Evolutionary conservation across 92 coral and sea anemone species (phyloP).

Genomic region (Palythoa caribaeorum): DNA sequence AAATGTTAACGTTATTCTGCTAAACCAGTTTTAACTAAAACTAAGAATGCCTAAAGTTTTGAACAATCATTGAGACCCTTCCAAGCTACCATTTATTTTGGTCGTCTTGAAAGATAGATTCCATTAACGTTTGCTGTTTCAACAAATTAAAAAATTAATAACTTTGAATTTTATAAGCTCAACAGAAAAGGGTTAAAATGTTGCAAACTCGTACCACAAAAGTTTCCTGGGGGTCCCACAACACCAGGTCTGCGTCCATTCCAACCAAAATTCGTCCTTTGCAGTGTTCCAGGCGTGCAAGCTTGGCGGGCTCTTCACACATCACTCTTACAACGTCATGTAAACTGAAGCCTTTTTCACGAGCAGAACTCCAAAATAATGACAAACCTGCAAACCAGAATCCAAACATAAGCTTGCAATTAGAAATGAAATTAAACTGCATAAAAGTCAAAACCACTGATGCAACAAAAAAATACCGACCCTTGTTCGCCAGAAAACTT

Average conservation of each 20-base stretch:
- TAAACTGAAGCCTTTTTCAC: conserved; percentile 64
- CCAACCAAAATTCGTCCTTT: conserved; percentile 78
- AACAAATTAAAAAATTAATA: too few relatives aligned
- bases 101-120: background rate
- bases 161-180: too few relatives aligned
- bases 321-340: conserved; percentile 75
- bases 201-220: conserved; percentile 55
- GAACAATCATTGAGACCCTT: too few relatives aligned
- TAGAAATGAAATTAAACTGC: background rate
- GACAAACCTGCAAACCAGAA: conserved; percentile 63
- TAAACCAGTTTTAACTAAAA: too few relatives aligned
- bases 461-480: too few relatives aligned
- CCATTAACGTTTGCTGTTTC: too few relatives aligned
- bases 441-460: too few relatives aligned
- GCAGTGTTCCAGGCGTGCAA: conserved; percentile 70
- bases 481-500: too few relatives aligned
- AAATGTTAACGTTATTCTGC: too few relatives aligned
- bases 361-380: conserved; percentile 78
- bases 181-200: too few relatives aligned
- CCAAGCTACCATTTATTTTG: too few relatives aligned
- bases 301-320: conserved; percentile 79
- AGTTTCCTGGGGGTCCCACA: conserved; percentile 80
- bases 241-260: conserved; percentile 82
- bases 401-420: background rate
- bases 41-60: too few relatives aligned